phyloP scores from a whole-genome alignment of 2,113 vertebrate genomes.

The Strix uralensis region DNA sequence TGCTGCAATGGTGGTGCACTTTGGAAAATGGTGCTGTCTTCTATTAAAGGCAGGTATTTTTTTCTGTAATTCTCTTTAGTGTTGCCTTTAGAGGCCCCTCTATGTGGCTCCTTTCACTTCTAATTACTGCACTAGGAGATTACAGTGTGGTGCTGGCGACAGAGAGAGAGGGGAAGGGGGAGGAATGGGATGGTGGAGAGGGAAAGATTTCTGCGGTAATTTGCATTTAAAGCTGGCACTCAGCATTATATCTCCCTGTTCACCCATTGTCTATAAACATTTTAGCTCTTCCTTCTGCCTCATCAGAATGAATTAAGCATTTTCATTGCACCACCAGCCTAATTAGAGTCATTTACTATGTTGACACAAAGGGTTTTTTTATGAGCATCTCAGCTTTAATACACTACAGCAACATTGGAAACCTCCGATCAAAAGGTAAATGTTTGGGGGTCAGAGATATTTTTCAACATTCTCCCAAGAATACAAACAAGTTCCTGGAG shows the following conservation, averaged over 20 bases:
- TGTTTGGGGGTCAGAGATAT: constrained; percentile 66
- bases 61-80: constrained; percentile 59
- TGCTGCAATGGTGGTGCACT: background rate
- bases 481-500: constrained; percentile 52
- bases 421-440: constrained; percentile 71
- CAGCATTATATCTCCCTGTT: constrained; percentile 77
- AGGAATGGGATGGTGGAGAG: constrained; percentile 64
- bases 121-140: constrained; percentile 70
- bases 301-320: constrained; percentile 75
- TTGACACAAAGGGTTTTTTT: constrained; percentile 73
- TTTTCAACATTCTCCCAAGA: constrained; percentile 66
- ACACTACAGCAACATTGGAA: constrained; percentile 67
- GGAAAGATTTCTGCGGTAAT: constrained; percentile 67
- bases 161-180: constrained; percentile 52
- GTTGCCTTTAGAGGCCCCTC: constrained; percentile 61
- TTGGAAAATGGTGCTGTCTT: constrained; percentile 40
- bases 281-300: constrained; percentile 75
- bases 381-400: constrained; percentile 72
- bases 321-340: constrained; percentile 72
- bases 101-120: constrained; percentile 68
- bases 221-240: constrained; percentile 77
- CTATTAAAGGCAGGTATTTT: constrained; percentile 62
- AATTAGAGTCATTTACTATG: constrained; percentile 77
- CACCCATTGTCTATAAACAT: constrained; percentile 78
- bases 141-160: constrained; percentile 64